phyloP scores from a whole-genome alignment of 2,888 invertebrate species.

The Thysanoteuthis rhombus region DNA sequence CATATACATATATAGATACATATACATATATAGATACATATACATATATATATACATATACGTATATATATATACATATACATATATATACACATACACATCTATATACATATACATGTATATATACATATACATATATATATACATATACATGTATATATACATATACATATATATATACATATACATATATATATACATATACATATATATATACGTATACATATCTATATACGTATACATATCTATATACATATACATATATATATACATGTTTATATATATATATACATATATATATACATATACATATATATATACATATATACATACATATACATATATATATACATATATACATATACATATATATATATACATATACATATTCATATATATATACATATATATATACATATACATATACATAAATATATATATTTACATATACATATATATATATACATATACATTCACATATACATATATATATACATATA shows the following conservation, averaged over 20 bases:
- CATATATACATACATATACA: not conserved
- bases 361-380: not conserved
- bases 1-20: not conserved
- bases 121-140: not conserved
- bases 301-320: slow-evolving; percentile 21
- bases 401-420: not conserved
- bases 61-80: not conserved
- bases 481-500: no score
- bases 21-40: not conserved
- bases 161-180: not conserved
- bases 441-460: no score
- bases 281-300: not conserved
- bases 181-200: not conserved
- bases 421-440: no score
- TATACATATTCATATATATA: not conserved
- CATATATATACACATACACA: not conserved
- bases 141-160: not conserved
- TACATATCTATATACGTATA: not conserved
- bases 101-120: not conserved
- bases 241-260: not conserved
- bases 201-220: not conserved
- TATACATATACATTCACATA: no score
- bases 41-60: not conserved
- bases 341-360: not conserved
- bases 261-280: not conserved